A percentile compares a stretch with the other conserved stretches of the same genome.
phyloP scores from a whole-genome alignment of 2,888 invertebrate genomes.

The Patella pellucida region DNA sequence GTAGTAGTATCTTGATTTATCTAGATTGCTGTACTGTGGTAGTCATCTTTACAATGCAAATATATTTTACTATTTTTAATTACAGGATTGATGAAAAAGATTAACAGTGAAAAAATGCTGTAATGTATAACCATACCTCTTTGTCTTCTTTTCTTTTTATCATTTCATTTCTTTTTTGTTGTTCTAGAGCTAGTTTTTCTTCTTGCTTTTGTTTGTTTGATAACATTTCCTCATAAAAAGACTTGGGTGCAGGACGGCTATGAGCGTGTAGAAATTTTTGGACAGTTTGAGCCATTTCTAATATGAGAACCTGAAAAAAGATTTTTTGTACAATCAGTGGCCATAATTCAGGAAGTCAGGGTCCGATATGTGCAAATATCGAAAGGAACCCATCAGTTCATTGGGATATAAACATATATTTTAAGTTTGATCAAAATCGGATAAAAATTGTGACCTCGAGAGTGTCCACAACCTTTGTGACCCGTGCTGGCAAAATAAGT shows the following conservation, averaged over 20 bases:
- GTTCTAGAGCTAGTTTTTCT: slow-evolving; percentile 56
- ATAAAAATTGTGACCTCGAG: too few relatives aligned
- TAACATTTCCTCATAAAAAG: slow-evolving; percentile 93
- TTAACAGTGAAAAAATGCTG: too few relatives aligned
- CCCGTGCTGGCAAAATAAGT: too few relatives aligned
- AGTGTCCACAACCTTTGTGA: too few relatives aligned
- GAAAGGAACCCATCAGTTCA: too few relatives aligned
- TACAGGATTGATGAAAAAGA: too few relatives aligned
- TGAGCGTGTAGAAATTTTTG: slow-evolving; percentile 84
- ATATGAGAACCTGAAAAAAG: slow-evolving; percentile 78
- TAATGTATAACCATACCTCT: slow-evolving; percentile 43
- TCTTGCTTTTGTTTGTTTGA: slow-evolving; percentile 76
- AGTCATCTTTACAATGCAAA: too few relatives aligned
- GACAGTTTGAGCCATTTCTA: slow-evolving; percentile 83
- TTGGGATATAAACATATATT: too few relatives aligned
- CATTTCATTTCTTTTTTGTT: slow-evolving; percentile 51
- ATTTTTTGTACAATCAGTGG: neutral
- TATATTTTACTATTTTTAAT: too few relatives aligned
- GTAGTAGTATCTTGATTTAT: too few relatives aligned
- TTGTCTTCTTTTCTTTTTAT: slow-evolving; percentile 56
- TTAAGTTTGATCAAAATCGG: too few relatives aligned
- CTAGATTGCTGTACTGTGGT: too few relatives aligned
- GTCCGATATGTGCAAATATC: neutral
- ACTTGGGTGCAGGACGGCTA: slow-evolving; percentile 84
- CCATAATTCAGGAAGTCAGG: neutral